A percentile compares a stretch with the other conserved stretches of the same genome.
These are phyloP conservation scores for Stenopsyche tienmushanensis DNA, from an alignment of 1,140 invertebrate species.

Conservation along the genomic window DNA sequence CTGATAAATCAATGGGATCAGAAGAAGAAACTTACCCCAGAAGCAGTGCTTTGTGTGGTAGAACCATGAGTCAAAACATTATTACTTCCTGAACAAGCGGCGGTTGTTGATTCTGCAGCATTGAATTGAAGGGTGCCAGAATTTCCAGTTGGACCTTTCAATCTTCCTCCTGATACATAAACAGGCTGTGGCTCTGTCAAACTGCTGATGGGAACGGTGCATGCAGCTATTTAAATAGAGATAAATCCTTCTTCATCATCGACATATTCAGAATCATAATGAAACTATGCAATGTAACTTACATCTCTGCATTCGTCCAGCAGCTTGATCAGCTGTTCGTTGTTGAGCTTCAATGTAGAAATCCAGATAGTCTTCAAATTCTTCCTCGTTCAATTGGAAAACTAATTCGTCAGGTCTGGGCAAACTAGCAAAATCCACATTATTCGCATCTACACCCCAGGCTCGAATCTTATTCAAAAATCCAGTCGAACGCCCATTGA, in stretches of 20 bases:
- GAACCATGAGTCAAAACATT: background rate
- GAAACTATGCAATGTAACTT: no score
- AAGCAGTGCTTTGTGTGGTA: background rate
- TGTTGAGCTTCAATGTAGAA: constrained; percentile 20
- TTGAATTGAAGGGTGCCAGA: constrained; percentile 15
- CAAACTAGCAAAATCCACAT: background rate
- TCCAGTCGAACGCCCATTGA: no score
- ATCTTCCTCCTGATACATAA: background rate
- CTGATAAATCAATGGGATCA: background rate
- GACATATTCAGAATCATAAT: no score
- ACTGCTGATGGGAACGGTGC: constrained; percentile 6
- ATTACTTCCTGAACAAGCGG: constrained; percentile 3
- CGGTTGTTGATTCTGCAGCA: constrained; percentile 2
- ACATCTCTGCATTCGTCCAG: background rate
- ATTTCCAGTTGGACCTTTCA: constrained; percentile 16
- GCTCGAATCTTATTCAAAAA: background rate
- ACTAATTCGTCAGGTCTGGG: constrained; percentile 23
- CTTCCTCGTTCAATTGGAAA: constrained; percentile 24
- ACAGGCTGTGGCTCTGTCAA: constrained; percentile 25
- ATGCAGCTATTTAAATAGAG: no score
- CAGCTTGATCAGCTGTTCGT: no score
- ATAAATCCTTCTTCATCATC: no score
- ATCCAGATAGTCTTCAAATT: constrained; percentile 35
- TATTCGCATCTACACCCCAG: background rate
- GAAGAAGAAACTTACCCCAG: background rate